A percentile compares a stretch with the other conserved stretches of the same genome.
phyloP scores from a whole-genome alignment of 2,113 vertebrate species.

The Cisticola juncidis region DNA sequence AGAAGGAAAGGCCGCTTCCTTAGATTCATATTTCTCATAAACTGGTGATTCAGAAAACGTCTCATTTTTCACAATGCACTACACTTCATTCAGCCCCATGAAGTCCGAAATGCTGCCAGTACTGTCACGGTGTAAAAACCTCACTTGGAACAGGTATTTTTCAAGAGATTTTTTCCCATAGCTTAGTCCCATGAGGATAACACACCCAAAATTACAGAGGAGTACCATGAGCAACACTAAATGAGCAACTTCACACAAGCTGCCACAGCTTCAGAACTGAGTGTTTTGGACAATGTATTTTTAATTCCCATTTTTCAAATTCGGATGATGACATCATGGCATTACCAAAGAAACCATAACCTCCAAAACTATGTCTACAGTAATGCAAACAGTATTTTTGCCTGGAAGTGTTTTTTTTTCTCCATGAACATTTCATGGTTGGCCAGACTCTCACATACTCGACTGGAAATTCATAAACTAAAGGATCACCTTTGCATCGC shows the following conservation, averaged over 20 bases:
- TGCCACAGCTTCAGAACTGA: background rate
- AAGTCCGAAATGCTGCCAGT: fast-evolving
- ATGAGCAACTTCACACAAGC: background rate
- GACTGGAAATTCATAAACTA: background rate
- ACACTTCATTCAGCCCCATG: background rate
- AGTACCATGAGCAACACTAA: background rate
- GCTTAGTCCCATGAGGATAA: background rate
- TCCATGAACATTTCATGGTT: background rate
- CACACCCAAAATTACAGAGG: background rate
- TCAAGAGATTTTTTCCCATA: background rate
- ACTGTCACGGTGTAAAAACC: background rate
- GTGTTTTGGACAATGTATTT: background rate
- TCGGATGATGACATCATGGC: background rate
- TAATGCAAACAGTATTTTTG: background rate
- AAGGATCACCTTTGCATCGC: background rate
- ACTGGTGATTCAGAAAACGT: background rate
- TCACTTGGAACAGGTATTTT: background rate
- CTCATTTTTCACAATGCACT: background rate
- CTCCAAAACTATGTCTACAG: background rate
- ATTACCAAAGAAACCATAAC: background rate
- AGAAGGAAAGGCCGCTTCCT: constrained; percentile 27
- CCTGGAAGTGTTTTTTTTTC: background rate
- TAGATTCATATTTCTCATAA: background rate
- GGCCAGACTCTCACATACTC: background rate
- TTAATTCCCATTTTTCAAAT: background rate